Conservation (phyloP, 2,888 invertebrate species). For the Plagiodera versicolora region DNA sequence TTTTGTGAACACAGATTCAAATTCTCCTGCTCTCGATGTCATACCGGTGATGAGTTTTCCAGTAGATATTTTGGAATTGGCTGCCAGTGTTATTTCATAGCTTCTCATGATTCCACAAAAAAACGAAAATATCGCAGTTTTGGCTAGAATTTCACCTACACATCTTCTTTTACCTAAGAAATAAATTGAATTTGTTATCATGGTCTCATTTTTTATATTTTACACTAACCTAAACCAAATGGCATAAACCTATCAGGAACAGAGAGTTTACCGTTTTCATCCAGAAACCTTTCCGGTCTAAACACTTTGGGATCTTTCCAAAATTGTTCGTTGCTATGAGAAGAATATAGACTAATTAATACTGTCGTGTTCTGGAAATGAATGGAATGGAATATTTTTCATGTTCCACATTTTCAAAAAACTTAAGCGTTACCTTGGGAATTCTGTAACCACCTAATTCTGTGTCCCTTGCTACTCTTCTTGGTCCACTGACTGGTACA, state of each 20-base stretch:
- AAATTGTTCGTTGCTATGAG: slow-evolving; percentile 60
- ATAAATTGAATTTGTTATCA: not conserved
- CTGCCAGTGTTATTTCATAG: slow-evolving; percentile 55
- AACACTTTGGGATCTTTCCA: slow-evolving; percentile 67
- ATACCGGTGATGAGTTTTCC: slow-evolving; percentile 59
- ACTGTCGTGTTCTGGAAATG: slow-evolving; percentile 47
- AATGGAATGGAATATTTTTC: no score
- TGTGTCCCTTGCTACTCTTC: slow-evolving; percentile 59
- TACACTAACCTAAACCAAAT: slow-evolving; percentile 52
- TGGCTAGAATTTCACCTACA: slow-evolving; percentile 66
- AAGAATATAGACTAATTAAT: slow-evolving; percentile 52
- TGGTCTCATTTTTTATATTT: not conserved
- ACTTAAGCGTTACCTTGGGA: slow-evolving; percentile 47
- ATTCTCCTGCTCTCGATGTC: slow-evolving; percentile 60
- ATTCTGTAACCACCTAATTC: slow-evolving; percentile 58
- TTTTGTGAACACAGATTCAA: slow-evolving; percentile 46
- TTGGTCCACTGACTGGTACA: slow-evolving; percentile 56
- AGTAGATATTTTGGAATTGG: slow-evolving; percentile 53
- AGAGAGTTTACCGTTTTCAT: slow-evolving; percentile 46
- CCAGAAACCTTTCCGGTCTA: slow-evolving; percentile 66
- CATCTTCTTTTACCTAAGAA: slow-evolving; percentile 64
- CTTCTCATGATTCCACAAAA: slow-evolving; percentile 63
- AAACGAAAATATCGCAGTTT: slow-evolving; percentile 63
- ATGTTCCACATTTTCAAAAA: no score
- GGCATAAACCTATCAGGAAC: slow-evolving; percentile 47